Base-by-base conservation (phyloP, 1,140 invertebrate species). In the Cotesia glomerata region DNA sequence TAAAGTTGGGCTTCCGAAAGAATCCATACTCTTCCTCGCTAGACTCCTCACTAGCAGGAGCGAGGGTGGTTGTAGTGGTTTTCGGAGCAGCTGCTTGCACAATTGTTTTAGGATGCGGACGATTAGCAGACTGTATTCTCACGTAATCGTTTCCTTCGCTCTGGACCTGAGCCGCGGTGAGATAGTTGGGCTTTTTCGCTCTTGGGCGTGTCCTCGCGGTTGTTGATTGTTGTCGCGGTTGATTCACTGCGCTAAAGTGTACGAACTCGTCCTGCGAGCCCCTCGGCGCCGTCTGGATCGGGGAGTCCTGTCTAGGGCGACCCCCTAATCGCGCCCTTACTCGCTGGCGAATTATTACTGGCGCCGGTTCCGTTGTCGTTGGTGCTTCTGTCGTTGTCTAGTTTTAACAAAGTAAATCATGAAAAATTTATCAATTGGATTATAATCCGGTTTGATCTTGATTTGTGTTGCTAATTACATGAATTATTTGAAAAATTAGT, bases 251-350 rank as follows among this genome's bases (percentile, higher is more conserved):
- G 71, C 82, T 85, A 69, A 87, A 87, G n/a, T 82, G 80, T 1
- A 87, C 86, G 69, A 82, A 87, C 26, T 86, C 86, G 51, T 86
- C 84, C 58, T 85, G 82, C 0, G 81, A 69, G 45, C 81, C 82
- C 5, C 79, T 76, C 5, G 82, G 80, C 16, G 77, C 79, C 0
- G 84, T 86, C 26, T 86, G 86, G 36, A 87, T 76, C 11, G 72
- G 56, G 0, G 86, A 76, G 34, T 87, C 86, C 2, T 79, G 80
- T 35, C 79, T 78, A 13, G 69, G 59, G 1, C 83, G 84, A 3
- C 70, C 61, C 11, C 80, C 74, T 3, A 84, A 14, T 0, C 85
- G 77, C 34, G 73, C 78, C 4, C 85, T 78, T 5, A 84, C 76
- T 63, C 82, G 80, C 58, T 86, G 84, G 14, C 83, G 80, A 63